These are phyloP conservation scores for Drosophila asahinai DNA, from an alignment of 1,140 invertebrate genomes.

Conservation along the genomic window DNA sequence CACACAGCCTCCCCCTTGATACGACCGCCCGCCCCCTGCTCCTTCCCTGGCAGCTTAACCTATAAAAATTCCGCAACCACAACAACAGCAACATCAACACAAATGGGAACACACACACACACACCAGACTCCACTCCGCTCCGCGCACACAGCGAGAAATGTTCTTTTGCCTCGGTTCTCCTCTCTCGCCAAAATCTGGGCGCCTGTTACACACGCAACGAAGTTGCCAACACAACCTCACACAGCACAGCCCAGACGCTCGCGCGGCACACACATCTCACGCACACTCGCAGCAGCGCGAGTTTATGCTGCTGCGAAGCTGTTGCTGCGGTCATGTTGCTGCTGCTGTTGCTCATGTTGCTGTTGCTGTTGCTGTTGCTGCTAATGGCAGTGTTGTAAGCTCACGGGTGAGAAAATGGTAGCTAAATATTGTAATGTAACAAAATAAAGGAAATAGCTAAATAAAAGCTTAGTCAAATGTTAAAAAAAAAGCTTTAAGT, in stretches of 20 bases:
- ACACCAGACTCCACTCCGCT: neutral
- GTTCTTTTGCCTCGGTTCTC: slow-evolving; percentile 38
- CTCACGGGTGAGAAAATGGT: neutral
- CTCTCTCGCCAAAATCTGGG: slow-evolving; percentile 58
- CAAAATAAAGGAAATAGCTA: neutral
- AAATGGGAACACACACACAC: slow-evolving; percentile 39
- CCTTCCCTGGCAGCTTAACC: slow-evolving; percentile 75
- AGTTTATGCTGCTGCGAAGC: slow-evolving; percentile 23
- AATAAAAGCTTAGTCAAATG: neutral
- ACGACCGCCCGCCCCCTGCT: neutral
- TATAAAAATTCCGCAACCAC: slow-evolving; percentile 78
- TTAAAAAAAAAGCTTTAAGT: too few relatives aligned
- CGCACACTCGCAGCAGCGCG: slow-evolving; percentile 28
- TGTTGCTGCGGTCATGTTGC: slow-evolving; percentile 36
- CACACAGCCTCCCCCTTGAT: slow-evolving; percentile 11
- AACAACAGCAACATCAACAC: slow-evolving; percentile 48
- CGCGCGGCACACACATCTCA: slow-evolving; percentile 26
- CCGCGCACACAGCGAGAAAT: slow-evolving; percentile 27
- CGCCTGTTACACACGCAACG: slow-evolving; percentile 76
- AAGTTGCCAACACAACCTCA: slow-evolving; percentile 74
- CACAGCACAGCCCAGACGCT: slow-evolving; percentile 13
- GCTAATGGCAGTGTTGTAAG: slow-evolving; percentile 12
- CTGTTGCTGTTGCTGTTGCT: slow-evolving; percentile 18
- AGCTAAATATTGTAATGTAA: neutral
- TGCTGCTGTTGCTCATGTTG: slow-evolving; percentile 34